Conservation (phyloP, 2,888 invertebrate species). For the Elmis aenea region DNA sequence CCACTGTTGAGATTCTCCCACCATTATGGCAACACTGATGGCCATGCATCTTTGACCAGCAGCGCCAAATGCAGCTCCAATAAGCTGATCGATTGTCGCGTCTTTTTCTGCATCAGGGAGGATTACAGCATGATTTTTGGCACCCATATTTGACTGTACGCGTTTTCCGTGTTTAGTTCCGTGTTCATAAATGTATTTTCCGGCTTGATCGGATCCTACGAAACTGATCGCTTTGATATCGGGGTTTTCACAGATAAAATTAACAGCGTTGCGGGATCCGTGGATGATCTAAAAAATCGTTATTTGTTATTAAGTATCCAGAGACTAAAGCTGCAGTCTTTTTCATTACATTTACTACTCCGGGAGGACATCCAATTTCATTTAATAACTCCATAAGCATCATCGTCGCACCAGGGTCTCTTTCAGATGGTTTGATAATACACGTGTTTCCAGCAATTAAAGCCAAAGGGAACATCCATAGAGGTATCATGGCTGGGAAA, state of each 20-base stretch:
- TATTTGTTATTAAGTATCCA: background rate
- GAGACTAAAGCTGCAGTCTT: background rate
- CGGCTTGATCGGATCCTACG: constrained; percentile 95
- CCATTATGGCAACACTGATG: constrained; percentile 87
- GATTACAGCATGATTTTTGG: constrained; percentile 97
- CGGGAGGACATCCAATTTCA: constrained; percentile 94
- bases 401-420: constrained; percentile 96
- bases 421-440: constrained; percentile 93
- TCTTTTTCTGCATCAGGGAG: constrained; percentile 98
- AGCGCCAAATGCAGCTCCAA: constrained; percentile 94
- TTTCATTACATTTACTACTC: constrained; percentile 82
- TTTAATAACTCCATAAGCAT: constrained; percentile 87
- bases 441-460: constrained; percentile 92
- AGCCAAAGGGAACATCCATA: constrained; percentile 90
- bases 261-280: constrained; percentile 89
- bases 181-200: constrained; percentile 91
- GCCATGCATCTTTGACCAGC: constrained; percentile 99
- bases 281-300: constrained; percentile 70
- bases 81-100: constrained; percentile 84
- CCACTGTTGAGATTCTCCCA: constrained; percentile 88
- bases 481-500: constrained; percentile 99
- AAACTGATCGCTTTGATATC: constrained; percentile 96
- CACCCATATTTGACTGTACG: constrained; percentile 98
- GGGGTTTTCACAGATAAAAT: constrained; percentile 96
- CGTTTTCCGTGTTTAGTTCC: constrained; percentile 85